Conservation (phyloP, 2,888 invertebrate genomes). For the Rutpela maculata region DNA sequence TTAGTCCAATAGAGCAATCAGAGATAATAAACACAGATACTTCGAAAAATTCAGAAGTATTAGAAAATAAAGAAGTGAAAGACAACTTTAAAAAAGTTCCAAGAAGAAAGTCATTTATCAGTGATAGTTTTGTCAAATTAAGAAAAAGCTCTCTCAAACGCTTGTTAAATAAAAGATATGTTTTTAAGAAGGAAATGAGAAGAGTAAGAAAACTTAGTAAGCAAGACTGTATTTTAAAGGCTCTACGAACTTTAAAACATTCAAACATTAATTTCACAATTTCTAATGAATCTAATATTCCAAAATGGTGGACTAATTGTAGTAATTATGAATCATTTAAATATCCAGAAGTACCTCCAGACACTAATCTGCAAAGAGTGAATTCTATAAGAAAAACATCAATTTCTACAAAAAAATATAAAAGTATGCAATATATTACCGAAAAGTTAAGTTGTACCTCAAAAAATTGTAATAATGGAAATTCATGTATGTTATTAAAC, state of each 20-base stretch:
- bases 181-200: constrained; percentile 31
- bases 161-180: constrained; percentile 27
- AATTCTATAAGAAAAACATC: background rate
- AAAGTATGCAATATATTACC: constrained; percentile 28
- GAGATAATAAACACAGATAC: background rate
- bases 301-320: constrained; percentile 26
- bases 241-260: constrained; percentile 56
- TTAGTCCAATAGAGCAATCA: background rate
- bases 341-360: background rate
- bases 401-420: background rate
- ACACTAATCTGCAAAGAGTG: background rate
- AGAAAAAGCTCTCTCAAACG: constrained; percentile 7
- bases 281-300: constrained; percentile 54
- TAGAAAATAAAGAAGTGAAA: constrained; percentile 5
- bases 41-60: background rate
- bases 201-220: constrained; percentile 15
- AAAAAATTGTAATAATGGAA: constrained; percentile 43
- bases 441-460: constrained; percentile 50
- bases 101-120: background rate
- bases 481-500: constrained; percentile 50
- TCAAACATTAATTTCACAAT: constrained; percentile 63
- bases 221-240: constrained; percentile 54
- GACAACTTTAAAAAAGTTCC: constrained; percentile 7
- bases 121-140: constrained; percentile 36
- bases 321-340: constrained; percentile 8